Evolutionary conservation across 2,888 invertebrate genomes (phyloP), one percentile per base, ranked within the genome.

Genomic region (Arge pagana): DNA sequence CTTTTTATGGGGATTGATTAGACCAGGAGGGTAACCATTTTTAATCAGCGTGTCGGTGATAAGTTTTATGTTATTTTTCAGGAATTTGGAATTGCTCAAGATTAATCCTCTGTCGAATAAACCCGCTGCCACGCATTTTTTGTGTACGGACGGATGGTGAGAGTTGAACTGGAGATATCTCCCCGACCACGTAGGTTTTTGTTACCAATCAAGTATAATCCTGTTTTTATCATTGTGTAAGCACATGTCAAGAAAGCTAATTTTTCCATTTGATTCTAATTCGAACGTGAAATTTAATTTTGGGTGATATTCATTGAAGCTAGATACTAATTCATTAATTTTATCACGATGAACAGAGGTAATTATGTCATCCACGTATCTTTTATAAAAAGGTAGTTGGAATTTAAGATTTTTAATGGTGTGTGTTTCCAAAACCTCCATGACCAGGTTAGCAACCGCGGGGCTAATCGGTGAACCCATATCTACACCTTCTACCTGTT

Each of bases 401-500:
- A 35, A 15, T 8, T 1, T 5, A 3, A 15, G 2, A 3, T 26
- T 15, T 3, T 49, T n/a, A 1, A 62, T 39, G 3, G 55, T 48
- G 48, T 41, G 7, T 24, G 52, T 16, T 45, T 60, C 56, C n/a
- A 61, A 42, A 6, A 40, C 6, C n/a, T 51, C 50, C 57, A 62
- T 56, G 21, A 53, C 60, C 24, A 57, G 16, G 16, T 53, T 54
- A 31, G 56, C 53, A 3, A 59, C 28, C 1, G 48, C 50, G 4
- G 59, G 56, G 19, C 52, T 42, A 8, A 61, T 49, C 8, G 61
- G 54, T 11, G 43, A 54, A 1, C 56, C 59, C 53, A 61, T 58
- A 7, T 56, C 55, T 21, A 55, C 56, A n/a, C 55, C 57, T 15
- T 54, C 4, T 11, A 39, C 13, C 10, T 39, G 23, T 39, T 39